phyloP scores from a whole-genome alignment of 2,888 invertebrate genomes.

The Neoascia interrupta region DNA sequence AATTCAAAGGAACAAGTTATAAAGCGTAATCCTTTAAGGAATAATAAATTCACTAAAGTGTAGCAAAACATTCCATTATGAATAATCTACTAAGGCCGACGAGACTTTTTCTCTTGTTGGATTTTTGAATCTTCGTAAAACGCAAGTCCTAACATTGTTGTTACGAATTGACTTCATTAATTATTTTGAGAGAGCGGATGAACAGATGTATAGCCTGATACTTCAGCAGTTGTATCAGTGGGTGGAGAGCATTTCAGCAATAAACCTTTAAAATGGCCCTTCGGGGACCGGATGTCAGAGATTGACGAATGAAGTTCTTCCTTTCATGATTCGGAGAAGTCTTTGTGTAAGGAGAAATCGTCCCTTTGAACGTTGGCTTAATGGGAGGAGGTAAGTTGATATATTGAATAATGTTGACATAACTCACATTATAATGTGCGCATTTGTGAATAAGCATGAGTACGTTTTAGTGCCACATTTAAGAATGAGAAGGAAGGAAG shows the following conservation, averaged over 20 bases:
- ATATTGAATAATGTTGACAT: constrained; percentile 2
- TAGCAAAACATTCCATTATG: constrained; percentile 20
- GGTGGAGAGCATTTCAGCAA: constrained; percentile 33
- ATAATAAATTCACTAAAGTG: constrained; percentile 24
- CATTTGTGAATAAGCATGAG: neutral
- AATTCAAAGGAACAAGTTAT: neutral
- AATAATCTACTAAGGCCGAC: constrained; percentile 34
- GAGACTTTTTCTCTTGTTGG: neutral
- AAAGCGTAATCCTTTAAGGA: neutral
- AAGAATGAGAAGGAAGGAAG: neutral
- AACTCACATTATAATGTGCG: neutral
- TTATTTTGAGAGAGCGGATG: constrained; percentile 33
- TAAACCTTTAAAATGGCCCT: constrained; percentile 28
- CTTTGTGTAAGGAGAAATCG: neutral
- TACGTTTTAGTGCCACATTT: neutral
- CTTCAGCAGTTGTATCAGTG: neutral
- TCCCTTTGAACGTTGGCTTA: neutral
- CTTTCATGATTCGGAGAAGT: constrained; percentile 9
- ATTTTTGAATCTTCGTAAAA: constrained; percentile 16
- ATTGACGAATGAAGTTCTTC: constrained; percentile 41
- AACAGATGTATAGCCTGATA: constrained; percentile 8
- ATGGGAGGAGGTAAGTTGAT: neutral
- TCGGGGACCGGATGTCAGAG: constrained; percentile 25
- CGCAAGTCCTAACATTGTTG: constrained; percentile 20
- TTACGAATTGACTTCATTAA: constrained; percentile 51